Evolutionary conservation across 2,113 vertebrate genomes (phyloP).

Genomic region (Electrona antarctica): DNA sequence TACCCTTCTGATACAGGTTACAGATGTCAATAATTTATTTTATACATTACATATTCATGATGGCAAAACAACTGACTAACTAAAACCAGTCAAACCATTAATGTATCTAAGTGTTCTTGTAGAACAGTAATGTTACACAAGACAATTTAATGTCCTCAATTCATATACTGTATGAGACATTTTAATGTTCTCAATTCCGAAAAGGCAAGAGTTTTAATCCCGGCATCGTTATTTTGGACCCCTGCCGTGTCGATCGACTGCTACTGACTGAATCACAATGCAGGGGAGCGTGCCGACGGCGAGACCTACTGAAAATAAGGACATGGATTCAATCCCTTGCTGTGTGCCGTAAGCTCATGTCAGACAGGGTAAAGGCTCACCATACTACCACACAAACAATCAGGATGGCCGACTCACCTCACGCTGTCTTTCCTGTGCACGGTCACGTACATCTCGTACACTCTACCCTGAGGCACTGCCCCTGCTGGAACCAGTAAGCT

Average conservation of each 20-base stretch:
- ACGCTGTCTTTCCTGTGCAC: slow-evolving; percentile 97
- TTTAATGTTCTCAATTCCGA: slow-evolving; percentile 24
- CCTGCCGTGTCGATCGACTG: slow-evolving; percentile 20
- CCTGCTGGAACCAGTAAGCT: slow-evolving; percentile 97
- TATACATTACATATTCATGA: no score
- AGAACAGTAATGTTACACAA: slow-evolving; percentile 33
- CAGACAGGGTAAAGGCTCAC: slow-evolving; percentile 21
- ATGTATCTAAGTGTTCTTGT: slow-evolving; percentile 3
- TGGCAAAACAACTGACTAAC: neutral
- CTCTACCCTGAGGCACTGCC: slow-evolving; percentile 93
- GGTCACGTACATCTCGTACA: slow-evolving; percentile 98
- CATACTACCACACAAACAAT: slow-evolving; percentile 20
- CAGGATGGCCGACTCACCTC: slow-evolving; percentile 82
- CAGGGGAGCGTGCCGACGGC: slow-evolving; percentile 11
- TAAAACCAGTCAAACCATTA: neutral
- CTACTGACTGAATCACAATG: slow-evolving; percentile 24
- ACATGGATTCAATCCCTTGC: slow-evolving; percentile 21
- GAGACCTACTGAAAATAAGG: slow-evolving; percentile 14
- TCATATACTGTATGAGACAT: slow-evolving; percentile 21
- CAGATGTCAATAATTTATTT: no score
- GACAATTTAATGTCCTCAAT: slow-evolving; percentile 9
- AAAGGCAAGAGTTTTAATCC: slow-evolving; percentile 11
- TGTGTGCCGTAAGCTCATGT: slow-evolving; percentile 15
- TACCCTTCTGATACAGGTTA: no score
- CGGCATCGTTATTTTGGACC: slow-evolving; percentile 9